phyloP scores from a whole-genome alignment of 2,113 vertebrate genomes.

The Chascanopsetta lugubris region DNA sequence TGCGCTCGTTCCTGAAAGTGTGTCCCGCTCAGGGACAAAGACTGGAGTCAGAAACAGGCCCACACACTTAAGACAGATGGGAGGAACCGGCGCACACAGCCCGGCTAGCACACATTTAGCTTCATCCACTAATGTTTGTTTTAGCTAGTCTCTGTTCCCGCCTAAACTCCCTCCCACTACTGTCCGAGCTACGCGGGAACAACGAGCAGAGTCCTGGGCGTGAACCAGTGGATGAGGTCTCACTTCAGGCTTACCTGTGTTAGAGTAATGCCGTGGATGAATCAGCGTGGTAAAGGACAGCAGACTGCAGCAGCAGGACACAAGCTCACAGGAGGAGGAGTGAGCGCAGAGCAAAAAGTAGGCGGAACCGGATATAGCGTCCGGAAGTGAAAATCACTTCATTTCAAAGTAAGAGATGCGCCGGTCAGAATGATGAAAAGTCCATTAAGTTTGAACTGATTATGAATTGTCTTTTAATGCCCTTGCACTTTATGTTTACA shows the following conservation, averaged over 20 bases:
- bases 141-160: not conserved
- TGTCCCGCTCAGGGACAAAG: not conserved
- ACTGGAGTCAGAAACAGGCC: not conserved
- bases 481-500: no score
- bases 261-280: not conserved
- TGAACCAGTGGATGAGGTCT: not conserved
- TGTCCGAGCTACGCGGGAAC: no score
- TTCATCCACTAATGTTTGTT: no score
- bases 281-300: not conserved
- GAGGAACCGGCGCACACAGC: not conserved
- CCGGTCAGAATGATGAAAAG: no score
- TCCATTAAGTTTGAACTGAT: no score
- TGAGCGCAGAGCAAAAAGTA: conserved; percentile 12
- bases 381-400: conserved; percentile 21
- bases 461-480: no score
- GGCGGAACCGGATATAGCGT: conserved; percentile 50
- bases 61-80: not conserved
- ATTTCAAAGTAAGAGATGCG: conserved; percentile 62
- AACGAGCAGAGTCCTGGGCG: no score
- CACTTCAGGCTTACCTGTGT: conserved; percentile 49
- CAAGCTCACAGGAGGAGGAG: conserved; percentile 15
- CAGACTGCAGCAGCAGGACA: no score
- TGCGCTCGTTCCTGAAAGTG: no score
- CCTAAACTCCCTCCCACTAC: not conserved
- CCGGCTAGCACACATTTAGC: not conserved